Conservation (phyloP, 2,113 vertebrate genomes). For the Barbus barbus region DNA sequence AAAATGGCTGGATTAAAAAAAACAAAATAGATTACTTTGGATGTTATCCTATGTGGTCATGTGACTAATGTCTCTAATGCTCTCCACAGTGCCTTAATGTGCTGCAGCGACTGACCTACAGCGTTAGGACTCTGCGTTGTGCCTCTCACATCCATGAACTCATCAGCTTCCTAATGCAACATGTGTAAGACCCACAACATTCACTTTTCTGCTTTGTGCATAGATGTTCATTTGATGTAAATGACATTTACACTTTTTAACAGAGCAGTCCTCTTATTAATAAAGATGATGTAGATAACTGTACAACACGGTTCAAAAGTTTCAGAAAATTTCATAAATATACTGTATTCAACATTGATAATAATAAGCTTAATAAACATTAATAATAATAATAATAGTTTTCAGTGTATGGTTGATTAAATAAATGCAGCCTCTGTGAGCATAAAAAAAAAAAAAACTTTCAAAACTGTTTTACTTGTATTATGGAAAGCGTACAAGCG, state of each 20-base stretch:
- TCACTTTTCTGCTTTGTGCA: not conserved
- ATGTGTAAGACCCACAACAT: constrained; percentile 78
- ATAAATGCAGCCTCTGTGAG: too few species aligned
- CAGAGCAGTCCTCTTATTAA: not conserved
- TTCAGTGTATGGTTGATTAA: too few species aligned
- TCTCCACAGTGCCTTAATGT: constrained; percentile 84
- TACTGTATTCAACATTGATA: too few species aligned
- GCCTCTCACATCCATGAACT: constrained; percentile 84
- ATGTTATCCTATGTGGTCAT: not conserved
- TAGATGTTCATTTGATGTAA: not conserved
- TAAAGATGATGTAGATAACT: not conserved
- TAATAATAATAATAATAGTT: too few species aligned
- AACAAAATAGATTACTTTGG: too few species aligned
- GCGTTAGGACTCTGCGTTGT: constrained; percentile 77
- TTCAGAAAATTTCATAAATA: not conserved
- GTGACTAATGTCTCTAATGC: not conserved
- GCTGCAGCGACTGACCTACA: constrained; percentile 91
- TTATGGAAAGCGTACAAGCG: too few species aligned
- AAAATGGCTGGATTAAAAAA: not conserved
- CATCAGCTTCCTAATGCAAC: constrained; percentile 84
- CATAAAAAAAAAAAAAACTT: too few species aligned
- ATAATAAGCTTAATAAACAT: too few species aligned
- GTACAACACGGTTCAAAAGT: not conserved
- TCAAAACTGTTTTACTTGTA: too few species aligned
- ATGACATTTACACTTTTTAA: not conserved